Evolutionary conservation across 2,888 invertebrate species (phyloP), one percentile per base, ranked within the genome.

Genomic region (Lordiphosa andalusiaca): DNA sequence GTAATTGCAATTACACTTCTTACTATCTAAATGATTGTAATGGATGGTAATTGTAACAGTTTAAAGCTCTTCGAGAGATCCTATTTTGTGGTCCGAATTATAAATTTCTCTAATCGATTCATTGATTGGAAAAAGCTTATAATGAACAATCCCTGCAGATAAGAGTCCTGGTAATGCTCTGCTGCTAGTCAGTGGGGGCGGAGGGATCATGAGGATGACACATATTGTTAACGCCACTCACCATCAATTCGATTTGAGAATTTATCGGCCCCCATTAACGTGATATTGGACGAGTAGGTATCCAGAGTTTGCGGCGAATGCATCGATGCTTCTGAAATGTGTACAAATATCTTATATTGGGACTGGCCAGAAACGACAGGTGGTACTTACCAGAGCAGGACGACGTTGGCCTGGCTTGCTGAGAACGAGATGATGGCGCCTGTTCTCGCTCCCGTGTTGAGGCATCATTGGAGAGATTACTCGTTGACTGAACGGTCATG

Each of bases 231-330:
- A 2, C 7, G 6, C 25, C 37, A 44, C 44, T 64, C 25, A 82
- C 82, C 84, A 56, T 67, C 69, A 19, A 63, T 36, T 37, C 44
- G 37, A 49, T 66, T 73, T 38, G 57, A 67, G 49, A 56, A 55
- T 39, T 76, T 77, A 16, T 85, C 84, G 9, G 65, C 53, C 5
- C 46, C 68, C 19, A 77, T 73, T 42, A 75, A 68, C 7, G 86
- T 82, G 9, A 76, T 75, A 67, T 78, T 86, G 3, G 80, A 73
- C 16, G 83, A 85, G 53, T 75, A 77, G 3, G 77, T 65, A 51
- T 88, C 88, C 23, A 83, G 73, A n/a, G 76, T 85, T 52, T 73
- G 82, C 9, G 86, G 86, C 6, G 88, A 88, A 30, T 86, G 82
- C 7, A 83, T 47, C 3, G 87, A 88, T 10, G 83, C 73, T 53